Conservation (phyloP, 2,888 invertebrate species). For the Hypolimnas misippus region DNA sequence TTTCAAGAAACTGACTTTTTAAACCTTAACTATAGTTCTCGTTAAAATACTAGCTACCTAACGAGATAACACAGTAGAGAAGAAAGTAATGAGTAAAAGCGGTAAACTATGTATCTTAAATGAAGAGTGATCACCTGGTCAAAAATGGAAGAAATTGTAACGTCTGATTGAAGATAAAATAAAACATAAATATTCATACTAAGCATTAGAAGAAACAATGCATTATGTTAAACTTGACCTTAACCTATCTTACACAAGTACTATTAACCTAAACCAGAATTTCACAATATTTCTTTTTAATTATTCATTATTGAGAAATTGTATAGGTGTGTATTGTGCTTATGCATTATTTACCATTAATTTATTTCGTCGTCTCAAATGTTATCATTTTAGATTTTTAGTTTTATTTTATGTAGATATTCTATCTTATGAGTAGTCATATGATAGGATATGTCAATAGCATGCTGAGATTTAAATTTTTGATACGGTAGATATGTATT, state of each 20-base stretch:
- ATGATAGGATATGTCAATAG: neutral
- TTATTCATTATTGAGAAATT: neutral
- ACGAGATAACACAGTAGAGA: no score
- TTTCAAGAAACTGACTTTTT: no score
- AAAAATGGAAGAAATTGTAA: neutral
- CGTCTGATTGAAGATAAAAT: neutral
- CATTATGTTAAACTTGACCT: constrained; percentile 27
- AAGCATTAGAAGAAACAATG: constrained; percentile 9
- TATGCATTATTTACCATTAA: neutral
- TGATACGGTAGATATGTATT: no score
- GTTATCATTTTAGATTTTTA: neutral
- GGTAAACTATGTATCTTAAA: no score
- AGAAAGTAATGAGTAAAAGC: no score
- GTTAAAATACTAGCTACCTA: no score
- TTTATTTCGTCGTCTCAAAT: neutral
- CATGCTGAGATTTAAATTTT: no score
- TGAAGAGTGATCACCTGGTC: no score
- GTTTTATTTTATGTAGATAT: neutral
- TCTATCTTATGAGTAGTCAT: neutral
- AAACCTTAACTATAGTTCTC: no score
- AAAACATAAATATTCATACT: constrained; percentile 1
- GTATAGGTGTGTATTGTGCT: neutral
- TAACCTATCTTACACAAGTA: constrained; percentile 17
- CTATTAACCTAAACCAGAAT: constrained; percentile 4
- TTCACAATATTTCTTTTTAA: constrained; percentile 18